Evolutionary conservation across 2,888 invertebrate genomes (phyloP).

Genomic region (Holacanthella duospinosa): DNA sequence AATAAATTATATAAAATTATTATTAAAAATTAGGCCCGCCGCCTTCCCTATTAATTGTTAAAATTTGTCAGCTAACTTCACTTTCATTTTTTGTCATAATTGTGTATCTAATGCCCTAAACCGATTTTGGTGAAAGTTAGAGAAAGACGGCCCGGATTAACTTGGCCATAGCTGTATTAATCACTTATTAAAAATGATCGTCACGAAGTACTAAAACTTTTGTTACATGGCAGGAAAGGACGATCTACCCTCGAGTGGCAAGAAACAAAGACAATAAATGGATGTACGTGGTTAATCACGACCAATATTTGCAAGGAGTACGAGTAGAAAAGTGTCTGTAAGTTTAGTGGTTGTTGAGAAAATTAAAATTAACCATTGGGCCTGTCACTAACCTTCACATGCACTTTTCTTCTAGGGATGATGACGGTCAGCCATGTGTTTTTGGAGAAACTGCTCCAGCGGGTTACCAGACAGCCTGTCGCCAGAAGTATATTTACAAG

Average conservation of each 20-base stretch:
- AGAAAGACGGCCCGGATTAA: no score
- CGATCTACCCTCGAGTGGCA: slow-evolving; percentile 54
- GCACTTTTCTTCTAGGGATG: slow-evolving; percentile 39
- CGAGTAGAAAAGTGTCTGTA: slow-evolving; percentile 63
- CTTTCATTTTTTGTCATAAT: no score
- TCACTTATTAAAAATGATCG: no score
- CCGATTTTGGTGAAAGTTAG: no score
- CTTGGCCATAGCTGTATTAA: no score
- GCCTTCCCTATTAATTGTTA: no score
- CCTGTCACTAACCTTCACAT: not conserved
- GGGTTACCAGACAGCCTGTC: slow-evolving; percentile 48
- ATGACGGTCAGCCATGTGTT: slow-evolving; percentile 45
- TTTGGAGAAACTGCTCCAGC: slow-evolving; percentile 45
- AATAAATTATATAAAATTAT: no score
- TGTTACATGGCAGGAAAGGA: no score
- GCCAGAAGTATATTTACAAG: slow-evolving; percentile 51
- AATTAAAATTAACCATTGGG: slow-evolving; percentile 5
- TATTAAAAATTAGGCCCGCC: no score
- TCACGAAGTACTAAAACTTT: no score
- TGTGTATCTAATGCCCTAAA: no score
- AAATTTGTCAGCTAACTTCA: no score
- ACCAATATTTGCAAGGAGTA: slow-evolving; percentile 57
- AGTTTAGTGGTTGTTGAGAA: slow-evolving; percentile 43
- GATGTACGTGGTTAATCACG: slow-evolving; percentile 58
- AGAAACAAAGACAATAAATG: slow-evolving; percentile 53